Base-by-base conservation (phyloP, 37 sponge, comb jelly and placozoan genomes). In the Ephydatia muelleri region DNA sequence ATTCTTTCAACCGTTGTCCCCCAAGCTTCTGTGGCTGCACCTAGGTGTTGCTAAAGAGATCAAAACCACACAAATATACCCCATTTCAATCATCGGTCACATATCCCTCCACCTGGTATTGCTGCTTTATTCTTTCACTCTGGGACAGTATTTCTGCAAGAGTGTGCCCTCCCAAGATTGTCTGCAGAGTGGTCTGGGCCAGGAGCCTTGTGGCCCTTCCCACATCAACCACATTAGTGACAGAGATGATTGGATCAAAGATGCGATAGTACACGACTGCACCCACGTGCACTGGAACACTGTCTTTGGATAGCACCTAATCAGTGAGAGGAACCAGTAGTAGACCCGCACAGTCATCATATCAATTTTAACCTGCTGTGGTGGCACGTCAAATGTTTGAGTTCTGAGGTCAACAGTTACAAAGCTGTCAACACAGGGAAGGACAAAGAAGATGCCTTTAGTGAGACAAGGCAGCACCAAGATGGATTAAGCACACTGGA, bases 1-100 rank as follows among this genome's bases (percentile, higher is more conserved):
- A 97, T 93, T 25, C 89, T 70, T 82, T 98, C 97, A 49, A 98
- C 97, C 67, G 90, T 90, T 2, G 97, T 88, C 23, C 99, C 99
- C 99, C 99, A 98, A n/a, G 89, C 83, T 76, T 98, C 99, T 27
- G 99, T 98, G 27, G 92, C 95, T 31, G 88, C 88, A 73, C 97
- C 97, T 76, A 98, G 88, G 57, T 80, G 76, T 16, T 39, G 33
- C 88, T 95, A 92, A 38, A 85, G 36, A 11, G 27, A 23, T 21
- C 9, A 83, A 35, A 79, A 43, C 37, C 30, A 78, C 78, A 78
- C 78, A 78, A 48, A 78, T 49, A 78, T 49, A 78, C 64, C 49
- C 57, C 67, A 64, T 38, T 33, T 38, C 22, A 25, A 22, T 65
- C 26, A 12, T 12, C 14, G 33, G 14, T 21, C 26, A 21, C 13